Evolutionary conservation across 2,113 vertebrate genomes (phyloP), one percentile per base, ranked within the genome.

Genomic region (Castor canadensis): DNA sequence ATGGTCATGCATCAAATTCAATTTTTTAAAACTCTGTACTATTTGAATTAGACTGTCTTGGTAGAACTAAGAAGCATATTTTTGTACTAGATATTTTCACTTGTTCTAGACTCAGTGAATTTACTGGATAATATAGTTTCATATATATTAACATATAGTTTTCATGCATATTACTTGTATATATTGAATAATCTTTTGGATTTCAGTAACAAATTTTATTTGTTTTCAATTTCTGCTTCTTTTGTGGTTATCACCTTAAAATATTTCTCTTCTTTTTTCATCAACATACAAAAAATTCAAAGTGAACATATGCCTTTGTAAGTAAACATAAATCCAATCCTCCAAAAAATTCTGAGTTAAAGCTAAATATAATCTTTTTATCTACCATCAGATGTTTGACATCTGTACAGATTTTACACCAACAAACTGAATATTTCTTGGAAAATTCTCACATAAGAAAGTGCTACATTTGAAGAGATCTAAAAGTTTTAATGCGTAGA

Each of bases 361-460:
- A 85, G 40, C 85, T 97, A 97, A 93, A 87, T 95, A 96, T 94
- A 97, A 96, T 93, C 32, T 89, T 62, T 15, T 92, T 79, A 95
- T 90, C 87, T 49, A 93, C 94, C 93, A 96, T 97, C 97, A 96
- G 97, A 96, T 97, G 73, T 96, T 97, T 97, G 93, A 97, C 80
- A 97, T 97, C 91, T 97, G 96, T 84, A 94, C 84, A 87, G 80
- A 40, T 95, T 97, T 97, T 89, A 94, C 77, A 94, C 38, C 91
- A 88, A 94, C 86, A 75, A 91, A 66, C 84, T 91, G 94, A 96
- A 17, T 86, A 62, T 96, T 97, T 95, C 95, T 93, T 94, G 40
- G 94, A 91, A 80, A 95, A 95, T 94, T 97, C 87, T 56, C 40
- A 35, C 71, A 80, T 85, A 93, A 87, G 47, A 56, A 93, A 88